Percentiles rank a stretch among this genome's conserved stretches.
phyloP scores from a whole-genome alignment of 2,113 vertebrate species.

The Psophia crepitans region DNA sequence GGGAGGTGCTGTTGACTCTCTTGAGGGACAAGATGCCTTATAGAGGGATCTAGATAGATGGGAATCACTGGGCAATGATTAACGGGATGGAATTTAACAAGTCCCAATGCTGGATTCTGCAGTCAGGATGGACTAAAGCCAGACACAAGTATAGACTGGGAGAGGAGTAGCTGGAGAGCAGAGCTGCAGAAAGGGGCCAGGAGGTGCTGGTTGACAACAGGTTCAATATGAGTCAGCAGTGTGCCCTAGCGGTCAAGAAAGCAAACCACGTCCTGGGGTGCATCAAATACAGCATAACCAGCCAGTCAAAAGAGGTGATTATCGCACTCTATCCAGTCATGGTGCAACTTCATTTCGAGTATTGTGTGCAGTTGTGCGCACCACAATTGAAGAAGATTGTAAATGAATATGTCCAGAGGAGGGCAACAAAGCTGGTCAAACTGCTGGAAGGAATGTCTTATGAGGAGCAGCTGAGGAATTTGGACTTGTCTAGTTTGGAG shows the following conservation, averaged over 20 bases:
- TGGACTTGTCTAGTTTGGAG: background rate
- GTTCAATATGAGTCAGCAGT: background rate
- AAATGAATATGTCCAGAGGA: background rate
- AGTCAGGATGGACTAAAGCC: background rate
- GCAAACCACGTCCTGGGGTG: background rate
- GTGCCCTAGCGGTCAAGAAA: background rate
- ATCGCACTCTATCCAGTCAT: background rate
- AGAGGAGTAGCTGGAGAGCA: background rate
- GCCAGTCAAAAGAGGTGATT: background rate
- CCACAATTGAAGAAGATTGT: background rate
- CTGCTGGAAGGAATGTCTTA: background rate
- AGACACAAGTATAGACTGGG: background rate
- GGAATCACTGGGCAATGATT: background rate
- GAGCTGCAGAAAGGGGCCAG: background rate
- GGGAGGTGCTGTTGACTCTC: background rate
- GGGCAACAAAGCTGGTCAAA: background rate
- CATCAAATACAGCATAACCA: background rate
- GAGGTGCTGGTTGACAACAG: background rate
- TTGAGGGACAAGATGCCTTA: background rate
- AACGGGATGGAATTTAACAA: background rate
- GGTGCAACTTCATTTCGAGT: background rate
- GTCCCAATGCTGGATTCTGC: background rate
- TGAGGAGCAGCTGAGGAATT: background rate
- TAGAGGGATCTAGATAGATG: background rate
- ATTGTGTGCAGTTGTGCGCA: background rate